These are phyloP conservation scores for Drosophila monieri DNA, from an alignment of 2,888 invertebrate species.

Conservation along the genomic window DNA sequence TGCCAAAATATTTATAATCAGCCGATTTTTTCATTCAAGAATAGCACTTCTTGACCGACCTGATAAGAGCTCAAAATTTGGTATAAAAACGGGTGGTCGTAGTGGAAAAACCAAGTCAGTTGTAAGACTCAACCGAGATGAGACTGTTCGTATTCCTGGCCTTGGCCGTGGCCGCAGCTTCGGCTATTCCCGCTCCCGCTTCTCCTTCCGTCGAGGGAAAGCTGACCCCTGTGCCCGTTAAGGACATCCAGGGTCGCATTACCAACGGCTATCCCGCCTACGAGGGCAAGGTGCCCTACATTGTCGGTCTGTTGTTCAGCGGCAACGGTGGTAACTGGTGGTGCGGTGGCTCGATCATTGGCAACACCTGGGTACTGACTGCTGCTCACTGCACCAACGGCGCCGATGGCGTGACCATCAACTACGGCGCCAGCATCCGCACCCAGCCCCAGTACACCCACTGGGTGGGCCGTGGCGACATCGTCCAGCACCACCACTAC, in stretches of 20 bases:
- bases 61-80: constrained; percentile 2
- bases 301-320: constrained; percentile 66
- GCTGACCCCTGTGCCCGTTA: constrained; percentile 35
- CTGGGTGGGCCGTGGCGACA: constrained; percentile 42
- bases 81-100: constrained; percentile 11
- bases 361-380: constrained; percentile 65
- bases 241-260: constrained; percentile 67
- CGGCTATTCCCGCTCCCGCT: constrained; percentile 38
- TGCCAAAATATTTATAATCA: constrained; percentile 1
- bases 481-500: constrained; percentile 49
- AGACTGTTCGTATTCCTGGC: constrained; percentile 54
- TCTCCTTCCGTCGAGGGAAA: constrained; percentile 35
- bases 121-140: constrained; percentile 35
- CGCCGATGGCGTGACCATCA: constrained; percentile 54
- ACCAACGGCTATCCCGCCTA: constrained; percentile 69
- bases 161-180: constrained; percentile 48
- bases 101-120: constrained; percentile 9
- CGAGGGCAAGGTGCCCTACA: constrained; percentile 69
- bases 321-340: constrained; percentile 54
- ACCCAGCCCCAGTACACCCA: constrained; percentile 49
- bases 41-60: neutral
- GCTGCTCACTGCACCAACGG: constrained; percentile 72
- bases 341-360: constrained; percentile 78
- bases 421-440: constrained; percentile 55
- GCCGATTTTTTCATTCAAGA: neutral